These are phyloP conservation scores for Drosophila micromelanica DNA, from an alignment of 1,140 invertebrate species.

Conservation along the genomic window DNA sequence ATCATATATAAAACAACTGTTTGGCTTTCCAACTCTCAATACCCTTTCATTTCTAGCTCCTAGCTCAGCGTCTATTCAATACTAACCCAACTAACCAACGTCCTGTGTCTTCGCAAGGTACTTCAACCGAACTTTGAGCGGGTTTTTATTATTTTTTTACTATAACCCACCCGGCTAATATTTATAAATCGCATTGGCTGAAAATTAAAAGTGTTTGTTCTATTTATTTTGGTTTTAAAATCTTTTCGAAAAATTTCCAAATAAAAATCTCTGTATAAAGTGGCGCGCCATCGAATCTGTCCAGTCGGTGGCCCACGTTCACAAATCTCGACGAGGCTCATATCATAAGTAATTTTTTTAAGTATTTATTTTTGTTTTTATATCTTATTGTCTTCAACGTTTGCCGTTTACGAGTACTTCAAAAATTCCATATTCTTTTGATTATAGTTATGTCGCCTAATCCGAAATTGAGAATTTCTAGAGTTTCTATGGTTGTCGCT, in stretches of 20 bases:
- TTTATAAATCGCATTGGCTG: background rate
- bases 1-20: conserved; percentile 37
- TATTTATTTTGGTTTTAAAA: background rate
- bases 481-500: background rate
- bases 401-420: conserved; percentile 57
- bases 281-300: conserved; percentile 31
- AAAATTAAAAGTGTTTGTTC: conserved; percentile 2
- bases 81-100: conserved; percentile 31
- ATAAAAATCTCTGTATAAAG: conserved; percentile 40
- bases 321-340: conserved; percentile 46
- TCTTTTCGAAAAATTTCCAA: conserved; percentile 3
- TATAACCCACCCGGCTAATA: background rate
- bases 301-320: conserved; percentile 43
- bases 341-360: conserved; percentile 62
- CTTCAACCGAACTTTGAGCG: conserved; percentile 26
- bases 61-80: background rate
- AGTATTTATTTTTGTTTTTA: conserved; percentile 39
- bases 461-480: conserved; percentile 36
- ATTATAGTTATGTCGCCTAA: conserved; percentile 34
- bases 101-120: conserved; percentile 44
- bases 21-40: conserved; percentile 1
- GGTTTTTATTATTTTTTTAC: background rate
- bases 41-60: conserved; percentile 1
- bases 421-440: conserved; percentile 58
- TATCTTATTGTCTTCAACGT: conserved; percentile 77